These are phyloP conservation scores for Rhadina sibilatrix DNA, from an alignment of 2,113 vertebrate species.

Conservation along the genomic window DNA sequence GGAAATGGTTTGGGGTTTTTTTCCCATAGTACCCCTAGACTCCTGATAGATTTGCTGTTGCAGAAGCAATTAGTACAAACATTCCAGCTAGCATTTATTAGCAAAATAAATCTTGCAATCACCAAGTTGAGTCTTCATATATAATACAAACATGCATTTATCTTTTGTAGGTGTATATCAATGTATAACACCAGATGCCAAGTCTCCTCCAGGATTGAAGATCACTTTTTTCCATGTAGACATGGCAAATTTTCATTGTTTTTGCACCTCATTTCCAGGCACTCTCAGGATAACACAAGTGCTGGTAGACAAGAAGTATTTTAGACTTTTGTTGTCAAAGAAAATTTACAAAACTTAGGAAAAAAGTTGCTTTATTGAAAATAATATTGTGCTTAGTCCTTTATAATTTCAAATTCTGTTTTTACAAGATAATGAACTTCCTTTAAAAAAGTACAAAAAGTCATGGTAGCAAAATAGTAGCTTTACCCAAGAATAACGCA, in stretches of 20 bases:
- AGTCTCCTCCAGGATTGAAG: neutral
- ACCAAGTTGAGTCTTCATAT: neutral
- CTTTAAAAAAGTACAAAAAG: conserved; percentile 25
- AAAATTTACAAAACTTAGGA: neutral
- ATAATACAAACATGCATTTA: neutral
- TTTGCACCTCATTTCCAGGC: neutral
- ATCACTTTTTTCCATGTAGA: neutral
- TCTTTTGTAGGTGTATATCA: neutral
- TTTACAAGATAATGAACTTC: neutral
- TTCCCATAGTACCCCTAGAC: neutral
- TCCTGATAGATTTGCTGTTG: neutral
- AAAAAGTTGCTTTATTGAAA: conserved; percentile 44
- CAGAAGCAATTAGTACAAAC: neutral
- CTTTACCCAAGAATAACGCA: neutral
- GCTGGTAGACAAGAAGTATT: neutral
- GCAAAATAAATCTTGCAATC: neutral
- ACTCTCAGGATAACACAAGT: neutral
- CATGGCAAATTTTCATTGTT: neutral
- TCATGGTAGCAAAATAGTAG: conserved; percentile 16
- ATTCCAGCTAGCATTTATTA: neutral
- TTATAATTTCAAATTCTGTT: neutral
- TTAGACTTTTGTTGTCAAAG: neutral
- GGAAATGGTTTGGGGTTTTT: neutral
- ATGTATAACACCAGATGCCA: neutral
- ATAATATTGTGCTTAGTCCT: neutral